Evolutionary conservation across 2,113 vertebrate genomes (phyloP).

Genomic region (Ptilorrhoa leucosticta): DNA sequence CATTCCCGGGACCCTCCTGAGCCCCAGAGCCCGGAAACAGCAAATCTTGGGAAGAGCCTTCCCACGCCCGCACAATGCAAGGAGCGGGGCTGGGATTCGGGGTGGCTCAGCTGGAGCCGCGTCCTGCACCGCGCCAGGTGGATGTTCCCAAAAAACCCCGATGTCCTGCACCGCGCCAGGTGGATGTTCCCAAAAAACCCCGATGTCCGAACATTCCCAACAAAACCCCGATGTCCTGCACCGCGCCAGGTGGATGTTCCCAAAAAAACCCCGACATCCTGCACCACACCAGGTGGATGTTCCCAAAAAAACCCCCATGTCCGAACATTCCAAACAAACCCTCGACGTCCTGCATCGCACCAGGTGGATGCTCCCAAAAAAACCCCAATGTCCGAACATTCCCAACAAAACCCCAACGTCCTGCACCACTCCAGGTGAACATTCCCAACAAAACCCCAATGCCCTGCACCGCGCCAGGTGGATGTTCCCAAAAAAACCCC

Average conservation of each 20-base stretch:
- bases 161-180: no score
- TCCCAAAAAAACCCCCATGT: no score
- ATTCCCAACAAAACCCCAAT: not conserved
- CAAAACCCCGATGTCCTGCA: no score
- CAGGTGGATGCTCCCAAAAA: no score
- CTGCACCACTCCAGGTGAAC: not conserved
- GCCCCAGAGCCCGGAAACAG: not conserved
- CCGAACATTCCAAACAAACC: not conserved
- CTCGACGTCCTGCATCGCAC: not conserved
- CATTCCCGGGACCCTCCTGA: not conserved
- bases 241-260: no score
- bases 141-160: not conserved
- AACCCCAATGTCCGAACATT: no score
- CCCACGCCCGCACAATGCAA: not conserved
- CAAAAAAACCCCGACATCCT: no score
- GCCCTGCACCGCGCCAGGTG: no score
- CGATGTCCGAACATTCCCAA: no score
- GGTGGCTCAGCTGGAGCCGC: not conserved
- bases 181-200: no score
- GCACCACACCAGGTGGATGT: no score
- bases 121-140: not conserved
- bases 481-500: no score
- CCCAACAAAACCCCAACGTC: not conserved
- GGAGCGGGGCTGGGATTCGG: fast-evolving
- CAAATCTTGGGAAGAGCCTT: not conserved